A percentile compares a stretch with the other conserved stretches of the same genome.
These are phyloP conservation scores for Plemyria rubiginata DNA, from an alignment of 2,888 invertebrate genomes.

Conservation along the genomic window DNA sequence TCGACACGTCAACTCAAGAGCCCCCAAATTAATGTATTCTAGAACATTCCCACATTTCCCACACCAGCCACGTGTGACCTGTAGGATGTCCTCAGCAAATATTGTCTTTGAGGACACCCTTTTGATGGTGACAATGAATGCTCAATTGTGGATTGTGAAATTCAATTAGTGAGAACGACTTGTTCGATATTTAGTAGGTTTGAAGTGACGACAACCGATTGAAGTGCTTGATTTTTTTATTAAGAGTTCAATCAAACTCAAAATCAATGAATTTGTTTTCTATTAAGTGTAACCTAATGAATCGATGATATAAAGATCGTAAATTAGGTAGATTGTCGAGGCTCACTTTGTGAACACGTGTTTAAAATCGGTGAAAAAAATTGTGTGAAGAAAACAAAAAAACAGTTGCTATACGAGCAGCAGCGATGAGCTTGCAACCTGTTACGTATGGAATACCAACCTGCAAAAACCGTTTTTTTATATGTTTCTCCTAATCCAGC, in stretches of 20 bases:
- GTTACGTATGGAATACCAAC: too few relatives aligned
- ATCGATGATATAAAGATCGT: too few relatives aligned
- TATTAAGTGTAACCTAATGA: neutral
- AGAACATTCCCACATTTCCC: conserved; percentile 57
- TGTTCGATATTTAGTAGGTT: conserved; percentile 23
- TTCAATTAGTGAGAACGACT: conserved; percentile 31
- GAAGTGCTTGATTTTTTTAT: conserved; percentile 8
- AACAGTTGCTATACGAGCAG: too few relatives aligned
- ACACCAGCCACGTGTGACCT: conserved; percentile 31
- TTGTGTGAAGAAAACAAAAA: too few relatives aligned
- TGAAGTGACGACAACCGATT: conserved; percentile 18
- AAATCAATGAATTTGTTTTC: too few relatives aligned
- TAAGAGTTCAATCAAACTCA: neutral
- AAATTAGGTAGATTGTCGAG: too few relatives aligned
- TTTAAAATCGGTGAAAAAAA: too few relatives aligned
- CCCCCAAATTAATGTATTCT: conserved; percentile 72
- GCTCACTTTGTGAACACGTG: too few relatives aligned
- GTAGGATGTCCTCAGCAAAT: conserved; percentile 73
- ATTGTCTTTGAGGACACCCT: conserved; percentile 82
- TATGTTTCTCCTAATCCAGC: too few relatives aligned
- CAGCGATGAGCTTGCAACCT: too few relatives aligned
- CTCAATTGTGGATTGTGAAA: conserved; percentile 47
- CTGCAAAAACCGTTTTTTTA: too few relatives aligned
- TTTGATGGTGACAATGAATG: conserved; percentile 66
- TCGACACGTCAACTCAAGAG: conserved; percentile 62